A percentile compares a stretch with the other conserved stretches of the same genome.
These are phyloP conservation scores for Platorchestia sp. DNA, from an alignment of 1,140 invertebrate genomes.

Conservation along the genomic window DNA sequence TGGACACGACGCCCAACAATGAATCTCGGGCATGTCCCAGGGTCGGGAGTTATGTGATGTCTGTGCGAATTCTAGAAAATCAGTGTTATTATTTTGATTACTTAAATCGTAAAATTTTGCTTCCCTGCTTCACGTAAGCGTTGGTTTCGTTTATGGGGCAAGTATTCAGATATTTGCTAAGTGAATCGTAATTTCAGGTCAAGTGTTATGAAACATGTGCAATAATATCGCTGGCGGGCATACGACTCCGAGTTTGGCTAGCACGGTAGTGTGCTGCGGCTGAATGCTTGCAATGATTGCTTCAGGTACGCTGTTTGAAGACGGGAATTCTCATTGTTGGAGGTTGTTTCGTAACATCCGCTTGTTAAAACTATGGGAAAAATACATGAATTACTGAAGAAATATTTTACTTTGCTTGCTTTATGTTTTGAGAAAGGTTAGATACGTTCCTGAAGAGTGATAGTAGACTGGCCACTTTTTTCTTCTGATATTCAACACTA, in stretches of 20 bases:
- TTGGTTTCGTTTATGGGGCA: not conserved
- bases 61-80: not conserved
- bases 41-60: not conserved
- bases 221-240: not conserved
- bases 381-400: not conserved
- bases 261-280: not conserved
- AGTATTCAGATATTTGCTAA: not conserved
- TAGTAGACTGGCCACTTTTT: not conserved
- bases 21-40: not conserved
- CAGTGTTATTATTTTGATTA: not conserved
- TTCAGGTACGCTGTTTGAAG: not conserved
- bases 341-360: not conserved
- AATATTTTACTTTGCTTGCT: not conserved
- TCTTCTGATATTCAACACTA: not conserved
- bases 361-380: not conserved
- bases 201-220: not conserved
- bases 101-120: not conserved
- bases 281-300: not conserved
- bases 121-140: not conserved
- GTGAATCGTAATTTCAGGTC: not conserved
- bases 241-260: not conserved
- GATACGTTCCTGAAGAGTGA: not conserved
- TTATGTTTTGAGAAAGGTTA: not conserved
- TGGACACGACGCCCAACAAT: not conserved
- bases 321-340: not conserved